Evolutionary conservation across 2,888 invertebrate genomes (phyloP), one percentile per base, ranked within the genome.

Genomic region (Machimus rusticus): DNA sequence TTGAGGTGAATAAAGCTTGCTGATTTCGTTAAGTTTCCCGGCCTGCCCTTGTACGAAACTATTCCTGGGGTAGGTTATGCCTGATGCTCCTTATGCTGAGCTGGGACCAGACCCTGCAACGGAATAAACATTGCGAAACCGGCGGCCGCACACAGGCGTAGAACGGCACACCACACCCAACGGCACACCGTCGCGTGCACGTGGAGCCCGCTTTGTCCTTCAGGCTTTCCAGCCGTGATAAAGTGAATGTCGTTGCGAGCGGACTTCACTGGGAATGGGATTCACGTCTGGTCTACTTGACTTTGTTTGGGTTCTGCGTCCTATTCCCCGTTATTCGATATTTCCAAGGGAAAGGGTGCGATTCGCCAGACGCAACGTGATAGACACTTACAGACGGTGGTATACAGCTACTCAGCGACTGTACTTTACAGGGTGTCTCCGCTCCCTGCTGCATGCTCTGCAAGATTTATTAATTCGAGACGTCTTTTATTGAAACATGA

Each of bases 271-370:
- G 51, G 79, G 51, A n/a, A 55, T 84, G 66, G 39, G 82, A 66
- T 84, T 34, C 31, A 84, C 46, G 85, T 74, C 85, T 85, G 43
- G 85, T 51, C 85, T 84, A 74, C 85, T 85, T 85, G 85, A 85
- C 85, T 85, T 85, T 85, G 85, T 85, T 85, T 85, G 85, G 85
- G 85, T 85, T 85, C 74, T 85, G n/a, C 74, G 85, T 85, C 74
- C 85, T 51, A 43, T 85, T 43, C 74, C 16, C 74, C 85, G 34
- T 74, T 74, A 46, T 66, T 37, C 76, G 76, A 76, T 39, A 66
- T 28, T 9, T 23, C 19, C 28, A 23, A 66, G 23, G 66, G 66
- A 66, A 66, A 66, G 66, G 66, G 66, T 66, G 66, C 66, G 9
- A 66, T 66, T 66, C 66, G 66, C 66, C 66, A 66, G 66, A 66